These are phyloP conservation scores for Lepidocolaptes lacrymiger DNA, from an alignment of 2,797 vertebrate species.

Conservation along the genomic window DNA sequence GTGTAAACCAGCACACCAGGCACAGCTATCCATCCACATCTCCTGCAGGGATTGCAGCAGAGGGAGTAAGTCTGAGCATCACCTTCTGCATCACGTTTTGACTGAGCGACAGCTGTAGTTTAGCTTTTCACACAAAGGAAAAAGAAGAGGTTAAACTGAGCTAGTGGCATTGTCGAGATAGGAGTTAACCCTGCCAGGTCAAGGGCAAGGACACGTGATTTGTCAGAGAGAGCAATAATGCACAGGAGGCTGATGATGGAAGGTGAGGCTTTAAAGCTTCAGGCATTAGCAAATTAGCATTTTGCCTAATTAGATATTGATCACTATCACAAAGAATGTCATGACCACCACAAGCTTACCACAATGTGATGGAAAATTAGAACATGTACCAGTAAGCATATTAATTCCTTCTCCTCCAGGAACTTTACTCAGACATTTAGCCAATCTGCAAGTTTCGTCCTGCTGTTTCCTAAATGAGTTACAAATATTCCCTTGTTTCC, in stretches of 20 bases:
- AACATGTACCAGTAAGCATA: neutral
- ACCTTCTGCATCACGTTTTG: accelerated
- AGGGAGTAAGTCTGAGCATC: neutral
- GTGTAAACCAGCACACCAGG: neutral
- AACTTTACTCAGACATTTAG: neutral
- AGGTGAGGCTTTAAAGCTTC: constrained; percentile 51
- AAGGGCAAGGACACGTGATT: constrained; percentile 22
- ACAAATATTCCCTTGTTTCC: neutral
- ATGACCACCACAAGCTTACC: neutral
- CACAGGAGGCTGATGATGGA: neutral
- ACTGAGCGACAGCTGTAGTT: neutral
- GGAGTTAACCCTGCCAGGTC: constrained; percentile 5
- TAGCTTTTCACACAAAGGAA: neutral
- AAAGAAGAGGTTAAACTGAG: neutral
- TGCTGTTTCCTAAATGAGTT: neutral
- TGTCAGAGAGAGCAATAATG: neutral
- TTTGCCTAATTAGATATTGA: constrained; percentile 73
- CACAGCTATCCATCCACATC: neutral
- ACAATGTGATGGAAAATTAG: neutral
- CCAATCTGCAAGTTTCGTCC: neutral
- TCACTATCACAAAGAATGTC: constrained; percentile 29
- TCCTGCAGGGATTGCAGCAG: neutral
- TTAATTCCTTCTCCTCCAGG: neutral
- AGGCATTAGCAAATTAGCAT: constrained; percentile 57
- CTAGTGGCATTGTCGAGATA: neutral